Evolutionary conservation across 37 sponge, comb jelly and placozoan species (phyloP), one percentile per base, ranked within the genome.

Genomic region (Haliclona indistincta): DNA sequence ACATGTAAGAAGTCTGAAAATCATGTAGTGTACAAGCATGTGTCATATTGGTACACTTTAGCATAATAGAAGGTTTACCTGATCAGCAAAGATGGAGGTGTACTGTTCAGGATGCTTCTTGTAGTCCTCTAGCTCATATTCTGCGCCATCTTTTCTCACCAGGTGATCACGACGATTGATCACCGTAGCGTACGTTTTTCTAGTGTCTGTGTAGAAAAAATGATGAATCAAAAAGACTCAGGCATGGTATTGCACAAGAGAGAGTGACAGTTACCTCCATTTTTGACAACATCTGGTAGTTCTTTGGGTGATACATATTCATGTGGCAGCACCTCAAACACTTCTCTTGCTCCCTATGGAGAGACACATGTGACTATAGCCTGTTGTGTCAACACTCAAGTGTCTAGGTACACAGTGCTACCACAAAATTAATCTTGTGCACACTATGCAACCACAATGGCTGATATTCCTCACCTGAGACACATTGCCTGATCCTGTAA

Each of bases 401-500:
- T n/a, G n/a, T n/a, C n/a, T n/a, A n/a, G n/a, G n/a, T n/a, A n/a
- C n/a, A n/a, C n/a, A n/a, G n/a, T n/a, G n/a, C n/a, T n/a, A n/a
- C n/a, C n/a, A n/a, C n/a, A n/a, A n/a, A n/a, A n/a, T n/a, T n/a
- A n/a, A n/a, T n/a, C n/a, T n/a, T n/a, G n/a, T n/a, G n/a, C n/a
- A n/a, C n/a, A n/a, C n/a, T n/a, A n/a, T n/a, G n/a, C n/a, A n/a
- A n/a, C n/a, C n/a, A n/a, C n/a, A n/a, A n/a, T n/a, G n/a, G n/a
- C n/a, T n/a, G n/a, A n/a, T n/a, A n/a, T n/a, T n/a, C n/a, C 75
- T 54, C 34, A 91, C 96, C 86, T 85, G 91, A 0, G 92, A 94
- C 17, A 97, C 98, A 76, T 97, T 97, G 8, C 98, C 98, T 28
- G 81, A 74, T 36, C 98, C 98, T 0, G 98, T 94, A 82, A 97